Evolutionary conservation across 2,888 invertebrate species (phyloP), one percentile per base, ranked within the genome.

Genomic region (Drosophila neonasuta): DNA sequence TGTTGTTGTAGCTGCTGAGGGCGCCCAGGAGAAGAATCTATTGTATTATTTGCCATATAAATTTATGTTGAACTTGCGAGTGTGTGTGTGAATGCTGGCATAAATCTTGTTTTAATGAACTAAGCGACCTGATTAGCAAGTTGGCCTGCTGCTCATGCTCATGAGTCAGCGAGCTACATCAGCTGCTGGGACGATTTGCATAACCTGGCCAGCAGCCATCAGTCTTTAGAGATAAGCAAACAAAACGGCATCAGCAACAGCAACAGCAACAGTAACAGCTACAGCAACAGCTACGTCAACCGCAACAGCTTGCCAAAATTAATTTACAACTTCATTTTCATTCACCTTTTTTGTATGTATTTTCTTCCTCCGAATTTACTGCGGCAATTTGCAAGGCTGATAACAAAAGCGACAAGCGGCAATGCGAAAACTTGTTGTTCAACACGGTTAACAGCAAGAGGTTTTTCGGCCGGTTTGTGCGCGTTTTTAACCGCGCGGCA

Each of bases 21-120:
- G 80, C 54, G 57, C 60, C 63, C 68, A 55, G 55, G 56, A 62
- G 56, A 49, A 60, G 61, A 68, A 70, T 58, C 77, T 73, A 77
- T 84, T 81, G 85, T 83, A 82, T 86, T 82, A 83, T 85, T 87
- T 82, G 83, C 73, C 79, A 80, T 84, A 81, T 70, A 86, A 67
- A 86, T 83, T 80, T 48, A 51, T 68, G 51, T 39, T 56, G 45
- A 34, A 36, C 41, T 48, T 68, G 51, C 57, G 56, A 42, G 58
- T 42, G 54, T 57, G 63, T 68, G 61, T 60, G 71, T 42, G 48
- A 59, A 46, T 17, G 50, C 42, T 64, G 61, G 71, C 71, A 86
- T 82, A 84, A 86, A 82, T 82, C 79, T 84, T 68, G 64, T 54
- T 77, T 83, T 81, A 86, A 81, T 86, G 76, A 80, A 79, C 81